phyloP scores from a whole-genome alignment of 2,113 vertebrate genomes.

The Ceyx margarethae region DNA sequence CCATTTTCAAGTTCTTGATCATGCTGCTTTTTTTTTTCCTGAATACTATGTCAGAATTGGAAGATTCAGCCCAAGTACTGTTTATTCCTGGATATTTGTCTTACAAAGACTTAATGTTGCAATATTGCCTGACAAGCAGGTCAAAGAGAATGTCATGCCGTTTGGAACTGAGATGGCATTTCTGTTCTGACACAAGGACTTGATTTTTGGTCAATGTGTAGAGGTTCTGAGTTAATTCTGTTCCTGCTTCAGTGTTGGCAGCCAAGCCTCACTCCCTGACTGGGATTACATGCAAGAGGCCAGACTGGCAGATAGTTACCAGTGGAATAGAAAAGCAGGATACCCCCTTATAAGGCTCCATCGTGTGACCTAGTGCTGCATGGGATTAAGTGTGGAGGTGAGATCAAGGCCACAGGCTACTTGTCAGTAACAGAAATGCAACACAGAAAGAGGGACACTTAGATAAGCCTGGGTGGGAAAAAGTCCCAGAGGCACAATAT shows the following conservation, averaged over 20 bases:
- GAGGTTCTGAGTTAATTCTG: neutral
- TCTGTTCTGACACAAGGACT: neutral
- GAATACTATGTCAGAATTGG: neutral
- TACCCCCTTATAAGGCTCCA: neutral
- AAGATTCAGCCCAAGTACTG: neutral
- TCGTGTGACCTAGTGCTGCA: neutral
- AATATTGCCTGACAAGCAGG: neutral
- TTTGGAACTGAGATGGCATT: neutral
- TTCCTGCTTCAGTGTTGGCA: neutral
- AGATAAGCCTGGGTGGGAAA: neutral
- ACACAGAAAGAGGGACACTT: neutral
- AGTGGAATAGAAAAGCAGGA: neutral
- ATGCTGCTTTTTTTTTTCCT: neutral
- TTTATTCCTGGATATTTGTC: neutral
- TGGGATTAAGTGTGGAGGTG: neutral
- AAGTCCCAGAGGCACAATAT: neutral
- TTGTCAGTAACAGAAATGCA: neutral
- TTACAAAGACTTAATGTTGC: neutral
- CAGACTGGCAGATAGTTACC: neutral
- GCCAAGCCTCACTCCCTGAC: neutral
- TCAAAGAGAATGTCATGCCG: neutral
- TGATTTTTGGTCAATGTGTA: neutral
- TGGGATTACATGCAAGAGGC: neutral
- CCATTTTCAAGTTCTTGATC: neutral
- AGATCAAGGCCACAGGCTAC: neutral